Percentiles rank a stretch among this genome's conserved stretches.
Evolutionary conservation across 2,888 invertebrate genomes (phyloP).

Genomic region (Brenthis daphne): DNA sequence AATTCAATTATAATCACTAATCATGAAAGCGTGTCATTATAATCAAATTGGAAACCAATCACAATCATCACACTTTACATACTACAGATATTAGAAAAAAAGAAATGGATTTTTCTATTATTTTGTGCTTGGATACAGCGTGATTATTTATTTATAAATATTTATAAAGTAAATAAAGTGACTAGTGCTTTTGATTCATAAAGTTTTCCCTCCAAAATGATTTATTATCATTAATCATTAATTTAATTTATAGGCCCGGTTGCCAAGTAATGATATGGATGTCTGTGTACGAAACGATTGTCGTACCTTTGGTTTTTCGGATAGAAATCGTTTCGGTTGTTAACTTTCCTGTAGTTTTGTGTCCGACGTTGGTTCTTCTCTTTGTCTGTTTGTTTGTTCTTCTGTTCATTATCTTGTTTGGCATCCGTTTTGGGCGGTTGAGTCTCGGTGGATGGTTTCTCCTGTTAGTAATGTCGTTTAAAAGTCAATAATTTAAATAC

Average conservation of each 20-base stretch:
- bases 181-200: conserved; percentile 9
- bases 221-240: neutral
- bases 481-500: too few relatives aligned
- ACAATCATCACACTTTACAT: too few relatives aligned
- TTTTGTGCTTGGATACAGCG: too few relatives aligned
- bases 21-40: too few relatives aligned
- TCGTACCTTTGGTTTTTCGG: conserved; percentile 73
- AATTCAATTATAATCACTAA: too few relatives aligned
- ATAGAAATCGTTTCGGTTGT: conserved; percentile 65
- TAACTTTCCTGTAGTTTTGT: conserved; percentile 66
- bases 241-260: conserved; percentile 77
- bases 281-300: conserved; percentile 65
- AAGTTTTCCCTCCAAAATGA: conserved; percentile 36
- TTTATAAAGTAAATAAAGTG: conserved; percentile 4
- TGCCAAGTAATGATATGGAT: conserved; percentile 73
- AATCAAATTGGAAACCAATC: too few relatives aligned
- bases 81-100: too few relatives aligned
- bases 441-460: conserved; percentile 54
- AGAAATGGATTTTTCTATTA: too few relatives aligned
- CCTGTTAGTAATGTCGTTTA: conserved; percentile 47
- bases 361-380: conserved; percentile 59
- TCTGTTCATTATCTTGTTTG: conserved; percentile 39
- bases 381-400: conserved; percentile 59
- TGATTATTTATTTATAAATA: neutral
- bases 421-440: conserved; percentile 37